Base-by-base conservation (phyloP, 2,888 invertebrate genomes). In the Rotaria macrura region DNA sequence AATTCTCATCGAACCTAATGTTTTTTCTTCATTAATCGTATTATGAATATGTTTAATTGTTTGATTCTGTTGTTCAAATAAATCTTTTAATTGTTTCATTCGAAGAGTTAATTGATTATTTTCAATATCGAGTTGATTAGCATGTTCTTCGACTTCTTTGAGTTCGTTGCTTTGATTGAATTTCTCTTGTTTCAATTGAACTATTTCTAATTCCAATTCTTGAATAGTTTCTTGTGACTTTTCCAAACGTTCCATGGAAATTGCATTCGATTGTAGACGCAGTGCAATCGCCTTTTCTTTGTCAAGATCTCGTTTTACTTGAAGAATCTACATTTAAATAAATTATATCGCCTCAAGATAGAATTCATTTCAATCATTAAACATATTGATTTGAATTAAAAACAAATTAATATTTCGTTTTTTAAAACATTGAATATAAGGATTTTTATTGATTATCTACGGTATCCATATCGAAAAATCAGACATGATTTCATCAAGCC, bases 61-160 rank as follows among this genome's bases (percentile, higher is more conserved):
- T 43, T 79, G 40, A 43, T 79, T 9, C 25, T 43, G 79, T 79
- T 43, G 25, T n/a, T 43, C 43, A 43, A 79, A 23, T 43, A 79
- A 14, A 43, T 2, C n/a, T 79, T 43, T 79, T 17, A 79, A n/a
- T 79, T 79, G 79, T 79, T 79, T 79, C 79, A 79, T 79, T 79
- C 43, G 25, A n/a, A n/a, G 9, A 12, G 14, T 79, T 43, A 79
- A 43, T 43, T 79, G 12, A 43, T 9, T 79, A n/a, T 43, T 79
- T 43, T 79, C 79, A 43, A 79, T 12, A 43, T 79, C 43, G 0
- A n/a, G 6, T 79, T 79, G 23, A 79, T 79, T 79, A 4, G n/a
- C 25, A 12, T 79, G 40, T 20, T 79, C 79, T 79, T 43, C 12
- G 0, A 79, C 2, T 43, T 79, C 43, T 43, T 43, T 10, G 12